These are phyloP conservation scores for Patiria miniata DNA, from an alignment of 35 echinoderm and acorn worm genomes.

Conservation along the genomic window DNA sequence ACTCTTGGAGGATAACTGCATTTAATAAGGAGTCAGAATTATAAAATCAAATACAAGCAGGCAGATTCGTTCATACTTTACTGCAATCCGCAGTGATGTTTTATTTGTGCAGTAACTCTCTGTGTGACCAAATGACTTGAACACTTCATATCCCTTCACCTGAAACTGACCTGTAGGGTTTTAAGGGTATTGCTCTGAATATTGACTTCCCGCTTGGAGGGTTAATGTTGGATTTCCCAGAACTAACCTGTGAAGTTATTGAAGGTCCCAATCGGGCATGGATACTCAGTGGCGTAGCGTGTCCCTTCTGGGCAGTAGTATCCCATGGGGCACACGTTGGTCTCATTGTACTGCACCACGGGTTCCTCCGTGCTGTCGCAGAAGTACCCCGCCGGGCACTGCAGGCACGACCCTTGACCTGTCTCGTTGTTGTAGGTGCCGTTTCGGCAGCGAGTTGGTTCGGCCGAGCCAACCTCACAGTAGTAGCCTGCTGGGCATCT, in stretches of 20 bases:
- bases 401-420: constrained; percentile 86
- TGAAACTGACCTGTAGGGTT: too few species aligned
- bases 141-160: too few species aligned
- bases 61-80: too few species aligned
- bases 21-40: too few species aligned
- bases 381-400: constrained; percentile 90
- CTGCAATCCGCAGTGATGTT: too few species aligned
- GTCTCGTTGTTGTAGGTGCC: constrained; percentile 93
- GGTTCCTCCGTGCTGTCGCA: constrained; percentile 91
- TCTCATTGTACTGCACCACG: constrained; percentile 86
- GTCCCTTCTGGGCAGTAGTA: constrained; percentile 87
- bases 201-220: too few species aligned
- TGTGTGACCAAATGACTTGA: too few species aligned
- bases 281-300: constrained; percentile 73
- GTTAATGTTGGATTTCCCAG: too few species aligned
- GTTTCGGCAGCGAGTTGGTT: constrained; percentile 90
- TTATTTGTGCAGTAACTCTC: too few species aligned
- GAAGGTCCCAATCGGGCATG: constrained; percentile 89
- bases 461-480: constrained; percentile 77
- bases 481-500: constrained; percentile 90
- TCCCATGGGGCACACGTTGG: constrained; percentile 75
- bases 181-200: too few species aligned
- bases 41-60: too few species aligned
- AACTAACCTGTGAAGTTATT: constrained; percentile 80
- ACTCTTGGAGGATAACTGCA: too few species aligned